These are phyloP conservation scores for Raillietiella orientalis DNA, from an alignment of 2,888 invertebrate species.

Conservation along the genomic window DNA sequence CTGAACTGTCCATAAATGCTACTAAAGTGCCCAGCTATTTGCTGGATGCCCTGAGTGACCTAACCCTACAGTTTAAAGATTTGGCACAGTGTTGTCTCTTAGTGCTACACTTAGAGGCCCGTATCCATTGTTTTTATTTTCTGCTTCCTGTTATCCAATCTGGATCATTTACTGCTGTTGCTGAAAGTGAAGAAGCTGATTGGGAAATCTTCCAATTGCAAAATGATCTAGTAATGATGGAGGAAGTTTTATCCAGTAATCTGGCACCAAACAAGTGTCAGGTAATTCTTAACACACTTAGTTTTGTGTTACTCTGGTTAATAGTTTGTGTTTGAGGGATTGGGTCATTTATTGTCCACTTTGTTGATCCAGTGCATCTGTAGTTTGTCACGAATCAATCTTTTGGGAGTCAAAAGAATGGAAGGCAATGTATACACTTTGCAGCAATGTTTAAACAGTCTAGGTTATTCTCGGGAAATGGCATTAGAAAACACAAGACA, in stretches of 20 bases:
- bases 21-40: too few relatives aligned
- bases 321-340: constrained; percentile 62
- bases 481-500: constrained; percentile 61
- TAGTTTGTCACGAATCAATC: constrained; percentile 42
- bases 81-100: constrained; percentile 65
- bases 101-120: constrained; percentile 64
- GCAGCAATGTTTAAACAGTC: constrained; percentile 43
- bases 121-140: constrained; percentile 72
- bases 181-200: constrained; percentile 27
- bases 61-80: constrained; percentile 51
- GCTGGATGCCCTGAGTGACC: constrained; percentile 10
- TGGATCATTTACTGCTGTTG: constrained; percentile 12
- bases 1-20: too few relatives aligned
- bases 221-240: constrained; percentile 37
- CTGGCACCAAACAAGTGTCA: constrained; percentile 42
- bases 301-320: constrained; percentile 9
- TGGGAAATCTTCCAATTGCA: constrained; percentile 40
- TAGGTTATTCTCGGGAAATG: constrained; percentile 41
- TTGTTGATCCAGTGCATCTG: constrained; percentile 47
- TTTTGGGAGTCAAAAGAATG: constrained; percentile 47
- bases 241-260: constrained; percentile 37
- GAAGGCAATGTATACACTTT: constrained; percentile 51
- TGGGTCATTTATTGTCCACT: constrained; percentile 47
- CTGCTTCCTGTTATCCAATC: constrained; percentile 24
- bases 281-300: constrained; percentile 16